phyloP scores from a whole-genome alignment of 1,140 invertebrate genomes.

The Panagrolaimus sp. region DNA sequence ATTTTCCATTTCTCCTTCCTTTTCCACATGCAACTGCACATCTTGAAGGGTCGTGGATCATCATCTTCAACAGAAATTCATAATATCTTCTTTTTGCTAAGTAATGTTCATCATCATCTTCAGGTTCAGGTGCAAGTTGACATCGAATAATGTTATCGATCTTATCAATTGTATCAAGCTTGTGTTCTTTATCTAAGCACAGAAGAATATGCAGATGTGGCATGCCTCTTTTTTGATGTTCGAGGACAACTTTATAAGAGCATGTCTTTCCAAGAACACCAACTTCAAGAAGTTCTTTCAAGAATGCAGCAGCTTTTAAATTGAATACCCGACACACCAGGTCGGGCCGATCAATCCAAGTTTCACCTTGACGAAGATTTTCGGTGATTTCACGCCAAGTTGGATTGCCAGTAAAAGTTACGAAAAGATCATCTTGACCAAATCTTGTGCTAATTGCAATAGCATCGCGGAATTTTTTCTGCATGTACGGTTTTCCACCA shows the following conservation, averaged over 20 bases:
- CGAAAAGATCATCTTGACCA: background rate
- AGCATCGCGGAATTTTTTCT: background rate
- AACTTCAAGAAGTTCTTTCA: background rate
- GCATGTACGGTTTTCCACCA: background rate
- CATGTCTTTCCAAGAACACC: background rate
- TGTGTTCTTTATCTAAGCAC: background rate
- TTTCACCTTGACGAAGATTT: background rate
- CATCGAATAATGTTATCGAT: background rate
- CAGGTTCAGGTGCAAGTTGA: background rate
- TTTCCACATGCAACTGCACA: background rate
- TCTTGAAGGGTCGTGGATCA: background rate
- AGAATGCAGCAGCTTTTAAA: background rate
- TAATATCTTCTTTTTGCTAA: background rate
- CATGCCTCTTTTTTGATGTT: slow-evolving; percentile 2
- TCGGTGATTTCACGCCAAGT: background rate
- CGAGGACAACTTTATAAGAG: background rate
- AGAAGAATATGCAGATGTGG: background rate
- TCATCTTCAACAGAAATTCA: background rate
- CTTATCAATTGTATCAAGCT: background rate
- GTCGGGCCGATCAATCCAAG: background rate
- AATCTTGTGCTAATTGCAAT: background rate
- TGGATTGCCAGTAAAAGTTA: background rate
- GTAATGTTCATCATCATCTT: background rate
- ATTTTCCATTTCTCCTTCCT: background rate
- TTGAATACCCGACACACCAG: background rate